phyloP scores from a whole-genome alignment of 2,113 vertebrate species.

The Fukomys damarensis region DNA sequence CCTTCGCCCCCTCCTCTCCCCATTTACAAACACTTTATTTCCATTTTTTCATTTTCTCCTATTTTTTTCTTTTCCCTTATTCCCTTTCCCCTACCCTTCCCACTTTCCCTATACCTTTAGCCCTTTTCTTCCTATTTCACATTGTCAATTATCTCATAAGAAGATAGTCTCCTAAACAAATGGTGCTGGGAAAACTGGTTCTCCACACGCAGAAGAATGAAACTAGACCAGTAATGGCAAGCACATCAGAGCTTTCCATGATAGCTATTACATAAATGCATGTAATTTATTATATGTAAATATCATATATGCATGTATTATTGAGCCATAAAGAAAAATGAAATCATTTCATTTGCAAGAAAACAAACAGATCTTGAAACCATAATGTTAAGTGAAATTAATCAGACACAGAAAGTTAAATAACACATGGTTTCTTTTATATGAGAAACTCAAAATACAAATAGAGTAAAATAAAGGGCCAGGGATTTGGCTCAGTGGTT shows the following conservation, averaged over 20 bases:
- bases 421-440: neutral
- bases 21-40: too few species aligned
- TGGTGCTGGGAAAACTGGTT: neutral
- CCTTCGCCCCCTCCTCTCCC: too few species aligned
- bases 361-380: neutral
- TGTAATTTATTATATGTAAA: neutral
- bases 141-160: too few species aligned
- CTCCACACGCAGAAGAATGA: neutral
- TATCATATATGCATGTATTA: neutral
- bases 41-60: too few species aligned
- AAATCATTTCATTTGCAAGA: neutral
- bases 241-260: neutral
- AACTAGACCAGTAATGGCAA: neutral
- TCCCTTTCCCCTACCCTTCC: too few species aligned
- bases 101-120: too few species aligned
- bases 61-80: too few species aligned
- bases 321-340: neutral
- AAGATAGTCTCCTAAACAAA: too few species aligned
- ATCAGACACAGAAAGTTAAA: neutral
- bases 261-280: neutral
- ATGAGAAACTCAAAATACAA: neutral
- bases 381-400: neutral
- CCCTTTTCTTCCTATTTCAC: too few species aligned
- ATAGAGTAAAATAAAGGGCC: neutral
- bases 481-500: too few species aligned